Evolutionary conservation across 2,888 invertebrate genomes (phyloP).

Genomic region (Cryptocephalus moraei): DNA sequence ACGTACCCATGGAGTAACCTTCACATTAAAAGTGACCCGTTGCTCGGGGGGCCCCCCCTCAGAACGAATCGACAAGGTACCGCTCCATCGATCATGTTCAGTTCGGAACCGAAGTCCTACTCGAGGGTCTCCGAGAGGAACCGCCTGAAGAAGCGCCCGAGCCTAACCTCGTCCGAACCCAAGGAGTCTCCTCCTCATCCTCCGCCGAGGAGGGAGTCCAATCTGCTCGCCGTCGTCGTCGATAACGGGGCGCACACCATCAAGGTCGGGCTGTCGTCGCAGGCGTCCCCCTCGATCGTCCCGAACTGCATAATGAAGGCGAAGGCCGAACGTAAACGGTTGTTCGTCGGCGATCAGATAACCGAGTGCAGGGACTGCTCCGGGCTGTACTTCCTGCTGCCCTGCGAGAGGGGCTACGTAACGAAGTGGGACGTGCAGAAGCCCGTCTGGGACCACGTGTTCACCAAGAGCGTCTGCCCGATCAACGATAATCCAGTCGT

Average conservation of each 20-base stretch:
- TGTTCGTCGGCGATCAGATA: slow-evolving; percentile 90
- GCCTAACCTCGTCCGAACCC: not conserved
- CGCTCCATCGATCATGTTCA: no score
- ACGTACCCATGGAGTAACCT: no score
- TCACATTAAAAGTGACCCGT: no score
- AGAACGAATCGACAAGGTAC: no score
- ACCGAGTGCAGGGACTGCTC: slow-evolving; percentile 95
- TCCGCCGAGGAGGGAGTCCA: slow-evolving; percentile 8
- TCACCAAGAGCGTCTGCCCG: slow-evolving; percentile 76
- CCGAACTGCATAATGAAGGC: slow-evolving; percentile 98
- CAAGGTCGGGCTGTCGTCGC: slow-evolving; percentile 72
- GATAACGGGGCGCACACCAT: slow-evolving; percentile 85
- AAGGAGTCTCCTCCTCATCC: not conserved
- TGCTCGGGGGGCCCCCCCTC: no score
- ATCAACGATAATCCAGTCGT: slow-evolving; percentile 70
- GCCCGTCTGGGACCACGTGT: slow-evolving; percentile 91
- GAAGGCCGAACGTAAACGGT: slow-evolving; percentile 86
- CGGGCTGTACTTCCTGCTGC: slow-evolving; percentile 84
- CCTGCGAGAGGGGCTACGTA: slow-evolving; percentile 90
- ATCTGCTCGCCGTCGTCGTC: slow-evolving; percentile 20
- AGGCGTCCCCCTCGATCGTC: slow-evolving; percentile 58
- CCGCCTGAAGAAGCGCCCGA: not conserved
- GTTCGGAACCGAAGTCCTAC: not conserved
- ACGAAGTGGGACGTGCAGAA: slow-evolving; percentile 96
- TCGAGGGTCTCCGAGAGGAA: not conserved